Conservation (phyloP, 2,797 vertebrate genomes). For the Epinephelus awoara region DNA sequence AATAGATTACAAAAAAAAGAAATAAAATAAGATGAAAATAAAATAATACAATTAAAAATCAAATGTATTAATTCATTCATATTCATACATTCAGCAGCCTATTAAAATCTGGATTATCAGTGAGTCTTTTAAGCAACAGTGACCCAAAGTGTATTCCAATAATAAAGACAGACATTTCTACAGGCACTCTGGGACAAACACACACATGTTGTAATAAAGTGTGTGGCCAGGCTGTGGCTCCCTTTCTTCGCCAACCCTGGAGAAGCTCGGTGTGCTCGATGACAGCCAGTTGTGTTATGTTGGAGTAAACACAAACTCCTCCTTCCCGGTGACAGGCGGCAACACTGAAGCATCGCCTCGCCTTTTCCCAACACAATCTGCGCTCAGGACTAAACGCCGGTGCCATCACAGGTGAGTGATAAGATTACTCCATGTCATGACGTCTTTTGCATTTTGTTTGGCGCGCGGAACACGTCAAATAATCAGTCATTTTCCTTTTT, state of each 20-base stretch:
- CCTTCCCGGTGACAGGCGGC: conserved; percentile 79
- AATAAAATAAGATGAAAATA: too few relatives aligned
- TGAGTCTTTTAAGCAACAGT: not conserved
- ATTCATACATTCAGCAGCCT: too few relatives aligned
- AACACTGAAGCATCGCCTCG: conserved; percentile 71
- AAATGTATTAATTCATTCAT: too few relatives aligned
- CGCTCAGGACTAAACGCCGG: conserved; percentile 54
- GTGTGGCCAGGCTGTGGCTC: conserved; percentile 75
- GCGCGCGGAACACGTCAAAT: conserved; percentile 16
- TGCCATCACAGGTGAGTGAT: conserved; percentile 70
- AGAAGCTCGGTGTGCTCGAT: conserved; percentile 21
- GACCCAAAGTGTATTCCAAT: not conserved
- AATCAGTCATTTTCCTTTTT: not conserved
- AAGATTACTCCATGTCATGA: not conserved
- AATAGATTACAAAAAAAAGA: too few relatives aligned
- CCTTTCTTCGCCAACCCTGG: conserved; percentile 44
- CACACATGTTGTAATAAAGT: conserved; percentile 42
- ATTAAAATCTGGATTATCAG: too few relatives aligned
- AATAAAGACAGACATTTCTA: not conserved
- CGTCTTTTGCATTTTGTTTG: not conserved
- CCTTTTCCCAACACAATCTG: conserved; percentile 58
- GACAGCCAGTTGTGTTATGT: conserved; percentile 74
- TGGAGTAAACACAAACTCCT: conserved; percentile 82
- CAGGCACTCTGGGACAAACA: not conserved
- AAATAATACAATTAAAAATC: too few relatives aligned